Evolutionary conservation across 2,888 invertebrate species (phyloP).

Genomic region (Phorcus lineatus): DNA sequence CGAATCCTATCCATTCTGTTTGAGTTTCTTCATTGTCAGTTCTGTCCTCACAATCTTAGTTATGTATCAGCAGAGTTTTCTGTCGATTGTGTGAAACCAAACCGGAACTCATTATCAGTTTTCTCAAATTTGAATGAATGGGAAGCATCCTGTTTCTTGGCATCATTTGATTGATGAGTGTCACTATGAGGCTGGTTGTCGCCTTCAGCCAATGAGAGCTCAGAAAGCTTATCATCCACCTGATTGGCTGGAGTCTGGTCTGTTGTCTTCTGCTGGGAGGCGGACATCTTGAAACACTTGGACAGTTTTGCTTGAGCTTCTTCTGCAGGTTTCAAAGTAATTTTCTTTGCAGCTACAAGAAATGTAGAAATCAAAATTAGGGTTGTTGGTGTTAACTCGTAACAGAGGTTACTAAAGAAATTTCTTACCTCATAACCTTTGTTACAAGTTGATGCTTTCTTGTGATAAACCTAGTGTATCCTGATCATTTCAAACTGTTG

Average conservation of each 20-base stretch:
- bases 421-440: no score
- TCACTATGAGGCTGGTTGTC: not conserved
- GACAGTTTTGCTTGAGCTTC: constrained; percentile 11
- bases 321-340: constrained; percentile 36
- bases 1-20: no score
- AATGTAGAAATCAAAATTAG: not conserved
- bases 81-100: constrained; percentile 18
- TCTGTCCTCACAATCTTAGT: not conserved
- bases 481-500: no score
- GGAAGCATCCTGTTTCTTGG: not conserved
- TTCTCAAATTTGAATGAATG: constrained; percentile 27
- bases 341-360: constrained; percentile 43
- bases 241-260: not conserved
- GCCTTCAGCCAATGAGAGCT: not conserved
- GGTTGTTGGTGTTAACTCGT: no score
- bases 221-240: not conserved
- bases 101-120: constrained; percentile 26
- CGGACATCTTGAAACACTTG: not conserved
- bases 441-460: no score
- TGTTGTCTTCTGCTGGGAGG: not conserved
- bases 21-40: no score
- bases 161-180: not conserved
- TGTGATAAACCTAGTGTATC: no score
- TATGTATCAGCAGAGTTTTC: not conserved
- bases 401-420: no score